phyloP scores from a whole-genome alignment of 2,113 vertebrate species.

The Brienomyrus longianalis region DNA sequence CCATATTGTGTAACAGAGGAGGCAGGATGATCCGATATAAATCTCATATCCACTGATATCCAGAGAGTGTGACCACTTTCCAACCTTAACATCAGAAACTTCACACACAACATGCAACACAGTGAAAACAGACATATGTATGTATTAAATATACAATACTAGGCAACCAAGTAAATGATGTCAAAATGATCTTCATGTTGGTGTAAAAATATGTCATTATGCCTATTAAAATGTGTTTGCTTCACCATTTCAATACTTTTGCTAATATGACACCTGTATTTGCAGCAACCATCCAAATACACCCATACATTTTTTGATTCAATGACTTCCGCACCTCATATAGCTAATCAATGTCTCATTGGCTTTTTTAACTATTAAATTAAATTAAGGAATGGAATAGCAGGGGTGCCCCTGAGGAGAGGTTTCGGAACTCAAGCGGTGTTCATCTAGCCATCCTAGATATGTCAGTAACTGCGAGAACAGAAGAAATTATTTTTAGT shows the following conservation, averaged over 20 bases:
- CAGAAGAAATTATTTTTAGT: background rate
- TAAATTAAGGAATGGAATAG: background rate
- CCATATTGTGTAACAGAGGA: slow-evolving; percentile 3
- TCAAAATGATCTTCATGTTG: background rate
- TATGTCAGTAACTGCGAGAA: background rate
- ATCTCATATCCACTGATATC: background rate
- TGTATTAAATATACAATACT: background rate
- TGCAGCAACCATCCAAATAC: background rate
- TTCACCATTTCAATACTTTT: background rate
- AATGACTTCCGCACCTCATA: background rate
- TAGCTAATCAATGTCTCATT: background rate
- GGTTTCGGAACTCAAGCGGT: background rate
- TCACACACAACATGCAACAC: background rate
- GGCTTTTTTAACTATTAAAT: background rate
- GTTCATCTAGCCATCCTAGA: background rate
- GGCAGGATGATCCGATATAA: background rate
- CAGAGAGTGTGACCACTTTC: background rate
- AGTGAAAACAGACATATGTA: background rate
- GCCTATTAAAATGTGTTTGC: background rate
- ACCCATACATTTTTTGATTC: background rate
- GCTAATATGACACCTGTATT: background rate
- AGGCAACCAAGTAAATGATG: background rate
- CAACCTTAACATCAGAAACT: background rate
- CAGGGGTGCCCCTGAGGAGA: background rate
- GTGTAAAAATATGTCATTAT: background rate